These are phyloP conservation scores for Magallana nippona DNA, from an alignment of 2,888 invertebrate species.

Conservation along the genomic window DNA sequence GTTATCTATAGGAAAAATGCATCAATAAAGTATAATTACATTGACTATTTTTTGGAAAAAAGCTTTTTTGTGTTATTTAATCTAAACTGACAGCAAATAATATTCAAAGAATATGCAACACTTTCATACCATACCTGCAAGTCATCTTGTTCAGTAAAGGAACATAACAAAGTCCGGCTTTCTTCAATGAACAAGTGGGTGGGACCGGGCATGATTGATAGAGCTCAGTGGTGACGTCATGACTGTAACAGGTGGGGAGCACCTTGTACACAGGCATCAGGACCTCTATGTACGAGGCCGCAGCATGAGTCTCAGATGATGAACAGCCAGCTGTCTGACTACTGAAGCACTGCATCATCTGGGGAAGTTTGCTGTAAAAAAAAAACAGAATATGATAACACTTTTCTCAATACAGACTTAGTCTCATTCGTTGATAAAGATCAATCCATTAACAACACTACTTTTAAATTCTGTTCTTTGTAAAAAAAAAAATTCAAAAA, in stretches of 20 bases:
- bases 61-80: too few species aligned
- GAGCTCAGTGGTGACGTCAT: background rate
- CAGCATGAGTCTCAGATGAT: background rate
- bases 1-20: too few species aligned
- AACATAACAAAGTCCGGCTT: slow-evolving; percentile 38
- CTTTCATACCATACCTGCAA: slow-evolving; percentile 17
- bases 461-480: too few species aligned
- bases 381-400: background rate
- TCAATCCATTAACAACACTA: too few species aligned
- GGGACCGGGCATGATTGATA: slow-evolving; percentile 12
- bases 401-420: background rate
- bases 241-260: slow-evolving; percentile 11
- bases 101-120: background rate
- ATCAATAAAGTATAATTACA: too few species aligned
- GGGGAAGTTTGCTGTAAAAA: slow-evolving; percentile 34
- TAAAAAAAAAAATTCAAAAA: too few species aligned
- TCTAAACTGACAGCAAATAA: background rate
- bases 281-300: slow-evolving; percentile 20
- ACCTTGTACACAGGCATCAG: slow-evolving; percentile 1
- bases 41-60: too few species aligned
- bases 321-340: slow-evolving; percentile 22
- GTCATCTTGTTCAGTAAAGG: background rate
- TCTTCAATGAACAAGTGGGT: slow-evolving; percentile 33
- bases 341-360: slow-evolving; percentile 28
- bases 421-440: too few species aligned